A percentile compares a stretch with the other conserved stretches of the same genome.
phyloP scores from a whole-genome alignment of 2,888 invertebrate species.

The Ceriagrion tenellum region DNA sequence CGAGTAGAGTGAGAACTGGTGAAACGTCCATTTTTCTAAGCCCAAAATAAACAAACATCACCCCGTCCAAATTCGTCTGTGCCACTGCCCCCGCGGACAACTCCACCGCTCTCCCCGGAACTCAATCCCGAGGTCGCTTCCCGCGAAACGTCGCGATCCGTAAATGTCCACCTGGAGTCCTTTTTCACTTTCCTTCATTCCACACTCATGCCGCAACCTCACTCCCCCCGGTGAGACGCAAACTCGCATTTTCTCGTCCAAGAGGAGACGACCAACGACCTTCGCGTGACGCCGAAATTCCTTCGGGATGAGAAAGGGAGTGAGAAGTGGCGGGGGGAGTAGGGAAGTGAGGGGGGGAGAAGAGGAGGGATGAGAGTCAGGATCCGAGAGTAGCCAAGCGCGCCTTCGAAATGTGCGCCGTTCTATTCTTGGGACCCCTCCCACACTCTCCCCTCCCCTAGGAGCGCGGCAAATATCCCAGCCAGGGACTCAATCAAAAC shows the following conservation, averaged over 20 bases:
- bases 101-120: neutral
- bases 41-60: too few species aligned
- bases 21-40: too few species aligned
- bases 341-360: neutral
- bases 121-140: neutral
- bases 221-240: neutral
- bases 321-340: neutral
- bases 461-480: neutral
- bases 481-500: neutral
- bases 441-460: neutral
- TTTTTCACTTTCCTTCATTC: neutral
- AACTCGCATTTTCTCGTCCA: neutral
- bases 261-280: constrained; percentile 45
- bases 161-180: neutral
- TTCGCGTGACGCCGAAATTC: constrained; percentile 64
- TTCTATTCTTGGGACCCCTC: constrained; percentile 53
- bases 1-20: too few species aligned
- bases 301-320: constrained; percentile 46
- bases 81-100: neutral
- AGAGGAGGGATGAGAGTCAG: constrained; percentile 15
- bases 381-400: constrained; percentile 63
- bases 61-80: neutral
- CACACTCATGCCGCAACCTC: neutral
- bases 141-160: neutral
- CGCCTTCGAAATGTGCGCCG: constrained; percentile 49